Evolutionary conservation across 2,888 invertebrate genomes (phyloP).

Genomic region (Hemistola chrysoprasaria): DNA sequence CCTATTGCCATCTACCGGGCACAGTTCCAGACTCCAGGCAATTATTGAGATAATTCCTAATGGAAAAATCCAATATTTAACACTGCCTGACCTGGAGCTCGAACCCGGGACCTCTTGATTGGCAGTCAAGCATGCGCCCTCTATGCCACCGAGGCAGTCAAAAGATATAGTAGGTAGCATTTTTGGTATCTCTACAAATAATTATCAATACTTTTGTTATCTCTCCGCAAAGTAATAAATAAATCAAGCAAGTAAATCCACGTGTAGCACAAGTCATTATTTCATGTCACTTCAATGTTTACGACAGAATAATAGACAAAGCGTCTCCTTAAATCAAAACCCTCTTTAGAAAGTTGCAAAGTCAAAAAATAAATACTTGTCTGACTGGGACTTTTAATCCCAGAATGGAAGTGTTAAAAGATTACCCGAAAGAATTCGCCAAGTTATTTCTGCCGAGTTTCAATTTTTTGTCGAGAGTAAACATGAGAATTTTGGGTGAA

Average conservation of each 20-base stretch:
- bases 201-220: neutral
- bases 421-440: constrained; percentile 38
- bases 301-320: constrained; percentile 6
- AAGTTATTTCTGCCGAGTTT: constrained; percentile 32
- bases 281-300: constrained; percentile 1
- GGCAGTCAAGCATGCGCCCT: too few relatives aligned
- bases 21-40: too few relatives aligned
- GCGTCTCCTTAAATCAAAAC: constrained; percentile 14
- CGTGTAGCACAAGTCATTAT: constrained; percentile 1
- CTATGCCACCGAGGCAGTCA: too few relatives aligned
- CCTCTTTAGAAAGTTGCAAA: constrained; percentile 19
- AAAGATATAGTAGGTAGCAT: too few relatives aligned
- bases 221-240: neutral
- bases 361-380: constrained; percentile 16
- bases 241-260: neutral
- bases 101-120: too few relatives aligned
- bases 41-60: too few relatives aligned
- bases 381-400: constrained; percentile 14
- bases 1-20: too few relatives aligned
- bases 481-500: constrained; percentile 32
- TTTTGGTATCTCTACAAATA: too few relatives aligned
- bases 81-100: too few relatives aligned
- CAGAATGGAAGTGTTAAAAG: constrained; percentile 29
- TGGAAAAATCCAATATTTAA: too few relatives aligned
- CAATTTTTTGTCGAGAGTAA: constrained; percentile 28